These are phyloP conservation scores for Xanthia togata DNA, from an alignment of 2,888 invertebrate genomes.

Conservation along the genomic window DNA sequence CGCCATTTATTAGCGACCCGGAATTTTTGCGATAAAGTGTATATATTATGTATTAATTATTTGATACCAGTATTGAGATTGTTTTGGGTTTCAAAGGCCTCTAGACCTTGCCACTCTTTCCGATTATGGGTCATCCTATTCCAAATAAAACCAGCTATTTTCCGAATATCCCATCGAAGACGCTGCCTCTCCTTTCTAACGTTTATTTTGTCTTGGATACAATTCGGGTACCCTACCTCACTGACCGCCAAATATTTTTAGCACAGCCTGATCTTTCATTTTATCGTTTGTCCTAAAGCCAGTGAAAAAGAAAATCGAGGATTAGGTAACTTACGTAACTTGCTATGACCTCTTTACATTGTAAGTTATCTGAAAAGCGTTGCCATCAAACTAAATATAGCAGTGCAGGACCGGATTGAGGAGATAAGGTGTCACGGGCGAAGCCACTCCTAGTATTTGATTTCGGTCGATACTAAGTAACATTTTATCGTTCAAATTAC, in stretches of 20 bases:
- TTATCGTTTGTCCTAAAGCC: background rate
- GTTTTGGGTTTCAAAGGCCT: background rate
- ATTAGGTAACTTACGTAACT: conserved; percentile 29
- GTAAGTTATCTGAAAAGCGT: conserved; percentile 49
- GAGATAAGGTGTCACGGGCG: background rate
- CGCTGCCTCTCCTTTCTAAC: no score
- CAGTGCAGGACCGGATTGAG: conserved; percentile 30
- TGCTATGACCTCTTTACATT: conserved; percentile 50
- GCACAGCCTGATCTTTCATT: background rate
- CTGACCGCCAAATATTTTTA: background rate
- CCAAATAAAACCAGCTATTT: background rate
- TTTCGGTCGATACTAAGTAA: conserved; percentile 8
- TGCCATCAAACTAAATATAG: conserved; percentile 56
- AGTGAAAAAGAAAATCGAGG: conserved; percentile 36
- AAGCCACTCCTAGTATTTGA: background rate
- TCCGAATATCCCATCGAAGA: no score
- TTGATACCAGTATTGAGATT: background rate
- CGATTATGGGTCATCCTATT: background rate
- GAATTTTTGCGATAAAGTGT: no score
- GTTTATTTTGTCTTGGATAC: no score
- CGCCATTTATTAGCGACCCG: no score
- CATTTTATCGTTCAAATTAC: background rate
- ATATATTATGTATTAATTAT: no score
- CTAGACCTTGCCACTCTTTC: background rate
- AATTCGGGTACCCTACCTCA: background rate